Conservation (phyloP, 2,113 vertebrate genomes). For the Diphyllodes magnificus region DNA sequence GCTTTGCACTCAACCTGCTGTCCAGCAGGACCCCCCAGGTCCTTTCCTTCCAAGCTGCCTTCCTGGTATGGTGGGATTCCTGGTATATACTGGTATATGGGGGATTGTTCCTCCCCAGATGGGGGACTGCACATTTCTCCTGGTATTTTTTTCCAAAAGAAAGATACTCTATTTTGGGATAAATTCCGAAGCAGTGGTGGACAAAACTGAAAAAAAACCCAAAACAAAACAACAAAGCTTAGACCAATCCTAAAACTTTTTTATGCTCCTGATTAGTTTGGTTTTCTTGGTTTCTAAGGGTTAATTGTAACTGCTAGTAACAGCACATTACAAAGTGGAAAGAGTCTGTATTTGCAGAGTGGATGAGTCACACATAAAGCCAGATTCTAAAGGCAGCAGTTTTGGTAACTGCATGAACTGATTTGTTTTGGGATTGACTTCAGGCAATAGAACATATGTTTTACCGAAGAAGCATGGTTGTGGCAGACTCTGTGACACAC, state of each 20-base stretch:
- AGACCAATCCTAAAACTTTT: neutral
- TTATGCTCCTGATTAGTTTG: neutral
- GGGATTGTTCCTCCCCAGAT: neutral
- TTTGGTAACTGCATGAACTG: neutral
- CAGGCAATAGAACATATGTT: slow-evolving; percentile 95
- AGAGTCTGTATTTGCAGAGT: neutral
- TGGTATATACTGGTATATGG: neutral
- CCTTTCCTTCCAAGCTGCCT: neutral
- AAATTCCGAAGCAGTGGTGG: neutral
- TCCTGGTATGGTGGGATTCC: neutral
- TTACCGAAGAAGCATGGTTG: slow-evolving; percentile 89
- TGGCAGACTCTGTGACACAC: slow-evolving; percentile 93
- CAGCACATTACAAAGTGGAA: neutral
- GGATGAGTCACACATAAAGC: neutral
- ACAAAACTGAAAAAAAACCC: neutral
- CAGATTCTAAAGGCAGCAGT: neutral
- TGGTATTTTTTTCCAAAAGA: neutral
- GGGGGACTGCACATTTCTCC: neutral
- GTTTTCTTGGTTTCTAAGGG: neutral
- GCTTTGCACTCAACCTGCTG: neutral
- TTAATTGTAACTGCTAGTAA: neutral
- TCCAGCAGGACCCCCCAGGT: neutral
- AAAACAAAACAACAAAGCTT: neutral
- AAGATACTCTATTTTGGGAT: neutral
- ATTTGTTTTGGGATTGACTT: slow-evolving; percentile 13